These are phyloP conservation scores for Panthera tigris DNA, from an alignment of 2,113 vertebrate species.

Conservation along the genomic window DNA sequence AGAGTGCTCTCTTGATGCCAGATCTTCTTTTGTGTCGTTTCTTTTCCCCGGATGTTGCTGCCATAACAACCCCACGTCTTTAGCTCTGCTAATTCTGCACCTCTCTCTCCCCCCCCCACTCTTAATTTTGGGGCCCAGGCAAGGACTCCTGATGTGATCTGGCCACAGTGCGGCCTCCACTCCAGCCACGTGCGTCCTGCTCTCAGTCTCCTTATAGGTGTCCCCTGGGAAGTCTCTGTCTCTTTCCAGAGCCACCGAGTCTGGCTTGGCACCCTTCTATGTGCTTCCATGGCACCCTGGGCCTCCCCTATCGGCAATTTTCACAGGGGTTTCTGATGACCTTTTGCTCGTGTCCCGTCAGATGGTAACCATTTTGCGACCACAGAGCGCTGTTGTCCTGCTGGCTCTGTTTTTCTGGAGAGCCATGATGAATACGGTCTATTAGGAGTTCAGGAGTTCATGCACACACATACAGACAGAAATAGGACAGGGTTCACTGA, in stretches of 20 bases:
- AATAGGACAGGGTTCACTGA: too few species aligned
- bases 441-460: background rate
- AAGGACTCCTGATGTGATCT: background rate
- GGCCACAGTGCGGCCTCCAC: rapidly evolving
- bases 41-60: background rate
- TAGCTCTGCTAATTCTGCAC: background rate
- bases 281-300: background rate
- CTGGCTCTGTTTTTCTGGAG: background rate
- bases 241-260: background rate
- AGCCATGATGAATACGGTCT: background rate
- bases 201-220: background rate
- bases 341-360: background rate
- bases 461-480: too few species aligned
- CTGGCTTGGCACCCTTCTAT: background rate
- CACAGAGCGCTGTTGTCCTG: background rate
- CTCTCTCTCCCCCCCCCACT: rapidly evolving
- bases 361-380: background rate
- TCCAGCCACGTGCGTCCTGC: rapidly evolving
- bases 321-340: background rate
- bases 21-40: background rate
- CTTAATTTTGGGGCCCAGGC: background rate
- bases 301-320: background rate
- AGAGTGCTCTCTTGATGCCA: background rate
- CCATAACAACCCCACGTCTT: background rate
- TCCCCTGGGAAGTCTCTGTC: background rate